A percentile compares a stretch with the other conserved stretches of the same genome.
Conservation (phyloP, 2,888 invertebrate genomes). For the Caenorhabditis angaria region DNA sequence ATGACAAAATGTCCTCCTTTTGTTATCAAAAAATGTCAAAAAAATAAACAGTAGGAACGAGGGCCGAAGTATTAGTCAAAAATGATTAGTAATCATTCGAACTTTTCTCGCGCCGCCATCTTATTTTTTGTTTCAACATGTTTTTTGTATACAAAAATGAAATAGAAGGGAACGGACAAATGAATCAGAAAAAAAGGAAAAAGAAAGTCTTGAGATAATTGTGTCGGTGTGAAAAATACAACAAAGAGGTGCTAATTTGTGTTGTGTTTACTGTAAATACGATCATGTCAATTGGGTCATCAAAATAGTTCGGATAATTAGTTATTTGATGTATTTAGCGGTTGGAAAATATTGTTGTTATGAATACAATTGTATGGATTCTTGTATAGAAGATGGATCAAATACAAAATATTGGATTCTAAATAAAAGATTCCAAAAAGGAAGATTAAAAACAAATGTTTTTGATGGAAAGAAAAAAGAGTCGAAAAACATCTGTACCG, state of each 20-base stretch:
- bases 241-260: slow-evolving; percentile 2
- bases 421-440: too few relatives aligned
- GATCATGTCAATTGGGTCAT: slow-evolving; percentile 4
- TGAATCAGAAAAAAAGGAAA: neutral
- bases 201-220: neutral
- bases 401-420: too few relatives aligned
- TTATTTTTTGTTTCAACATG: neutral
- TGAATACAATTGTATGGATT: neutral
- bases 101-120: neutral
- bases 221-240: neutral
- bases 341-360: neutral
- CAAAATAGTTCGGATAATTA: neutral
- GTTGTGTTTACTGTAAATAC: neutral
- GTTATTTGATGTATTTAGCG: neutral
- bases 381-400: too few relatives aligned
- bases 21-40: neutral
- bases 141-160: neutral
- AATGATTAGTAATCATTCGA: neutral
- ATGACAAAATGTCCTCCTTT: neutral
- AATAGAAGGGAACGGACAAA: neutral
- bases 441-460: too few relatives aligned
- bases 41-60: neutral
- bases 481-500: slow-evolving; percentile 1
- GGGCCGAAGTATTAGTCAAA: slow-evolving; percentile 3
- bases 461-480: too few relatives aligned